These are phyloP conservation scores for Anthopleura xanthogrammica DNA, from an alignment of 92 coral and sea anemone species.

Conservation along the genomic window DNA sequence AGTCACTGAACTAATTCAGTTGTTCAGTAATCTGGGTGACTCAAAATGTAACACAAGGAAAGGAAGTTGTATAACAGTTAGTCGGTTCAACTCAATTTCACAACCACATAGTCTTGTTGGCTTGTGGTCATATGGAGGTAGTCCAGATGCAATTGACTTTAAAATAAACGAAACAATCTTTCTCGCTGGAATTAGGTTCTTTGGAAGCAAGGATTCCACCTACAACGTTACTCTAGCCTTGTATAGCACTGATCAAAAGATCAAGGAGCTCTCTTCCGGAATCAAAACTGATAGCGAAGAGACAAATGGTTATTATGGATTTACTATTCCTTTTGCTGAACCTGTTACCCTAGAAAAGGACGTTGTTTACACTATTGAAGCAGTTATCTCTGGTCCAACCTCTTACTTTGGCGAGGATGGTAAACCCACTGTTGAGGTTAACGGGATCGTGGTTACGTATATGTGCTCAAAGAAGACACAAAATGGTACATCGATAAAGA, in stretches of 20 bases:
- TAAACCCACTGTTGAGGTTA: too few relatives aligned
- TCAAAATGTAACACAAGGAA: too few relatives aligned
- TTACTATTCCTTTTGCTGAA: neutral
- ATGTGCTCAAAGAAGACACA: too few relatives aligned
- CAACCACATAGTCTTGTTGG: too few relatives aligned
- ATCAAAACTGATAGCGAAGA: neutral
- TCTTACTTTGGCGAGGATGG: too few relatives aligned
- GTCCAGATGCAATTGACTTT: neutral
- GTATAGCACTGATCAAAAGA: neutral
- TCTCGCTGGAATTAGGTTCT: neutral
- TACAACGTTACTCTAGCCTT: neutral
- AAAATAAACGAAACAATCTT: neutral
- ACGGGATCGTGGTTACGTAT: too few relatives aligned
- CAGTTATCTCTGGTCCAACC: neutral
- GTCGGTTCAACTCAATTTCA: too few relatives aligned
- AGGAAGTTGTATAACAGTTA: too few relatives aligned
- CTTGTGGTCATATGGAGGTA: neutral
- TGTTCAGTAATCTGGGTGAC: too few relatives aligned
- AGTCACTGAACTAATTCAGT: neutral
- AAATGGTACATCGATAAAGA: too few relatives aligned
- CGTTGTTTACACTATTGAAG: slow-evolving; percentile 9
- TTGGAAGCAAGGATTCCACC: neutral
- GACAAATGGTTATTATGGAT: slow-evolving; percentile 20
- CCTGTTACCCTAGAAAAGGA: slow-evolving; percentile 9
- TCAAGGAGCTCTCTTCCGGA: neutral